Conservation (phyloP, 2,888 invertebrate species). For the Drosophila diplacantha region DNA sequence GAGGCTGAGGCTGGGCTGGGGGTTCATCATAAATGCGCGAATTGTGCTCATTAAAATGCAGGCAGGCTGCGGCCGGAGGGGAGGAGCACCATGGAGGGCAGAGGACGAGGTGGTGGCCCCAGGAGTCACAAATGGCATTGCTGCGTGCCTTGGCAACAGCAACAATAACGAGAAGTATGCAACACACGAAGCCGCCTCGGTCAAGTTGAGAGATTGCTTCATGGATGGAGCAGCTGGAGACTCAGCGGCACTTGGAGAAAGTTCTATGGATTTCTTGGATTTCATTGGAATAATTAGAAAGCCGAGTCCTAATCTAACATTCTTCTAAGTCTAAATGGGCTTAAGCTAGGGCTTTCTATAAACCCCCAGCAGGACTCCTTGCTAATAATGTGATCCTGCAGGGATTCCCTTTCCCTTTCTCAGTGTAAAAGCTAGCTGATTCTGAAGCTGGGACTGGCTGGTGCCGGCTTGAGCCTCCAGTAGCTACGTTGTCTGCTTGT, state of each 20-base stretch:
- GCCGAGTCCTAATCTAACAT: neutral
- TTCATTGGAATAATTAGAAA: neutral
- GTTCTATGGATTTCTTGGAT: neutral
- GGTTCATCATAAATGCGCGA: conserved; percentile 68
- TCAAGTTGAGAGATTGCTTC: conserved; percentile 64
- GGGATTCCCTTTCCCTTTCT: neutral
- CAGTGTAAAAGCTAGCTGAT: conserved; percentile 3
- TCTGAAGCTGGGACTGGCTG: conserved; percentile 3
- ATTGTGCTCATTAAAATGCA: conserved; percentile 72
- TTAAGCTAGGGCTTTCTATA: neutral
- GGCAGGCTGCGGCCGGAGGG: conserved; percentile 43
- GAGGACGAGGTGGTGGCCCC: conserved; percentile 28
- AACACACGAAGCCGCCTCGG: conserved; percentile 52
- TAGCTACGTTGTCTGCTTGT: conserved; percentile 41
- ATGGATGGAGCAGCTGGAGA: conserved; percentile 22
- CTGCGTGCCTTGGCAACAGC: conserved; percentile 63
- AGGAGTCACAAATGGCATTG: conserved; percentile 65
- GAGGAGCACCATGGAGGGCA: neutral
- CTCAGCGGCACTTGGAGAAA: conserved; percentile 9
- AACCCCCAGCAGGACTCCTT: neutral
- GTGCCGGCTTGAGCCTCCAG: conserved; percentile 1
- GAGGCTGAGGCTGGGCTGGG: conserved; percentile 3
- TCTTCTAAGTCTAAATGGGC: neutral
- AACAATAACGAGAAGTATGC: conserved; percentile 47
- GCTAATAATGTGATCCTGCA: neutral